Evolutionary conservation across 2,797 vertebrate genomes (phyloP), one percentile per base, ranked within the genome.

Genomic region (Chiropotes sagulatus): DNA sequence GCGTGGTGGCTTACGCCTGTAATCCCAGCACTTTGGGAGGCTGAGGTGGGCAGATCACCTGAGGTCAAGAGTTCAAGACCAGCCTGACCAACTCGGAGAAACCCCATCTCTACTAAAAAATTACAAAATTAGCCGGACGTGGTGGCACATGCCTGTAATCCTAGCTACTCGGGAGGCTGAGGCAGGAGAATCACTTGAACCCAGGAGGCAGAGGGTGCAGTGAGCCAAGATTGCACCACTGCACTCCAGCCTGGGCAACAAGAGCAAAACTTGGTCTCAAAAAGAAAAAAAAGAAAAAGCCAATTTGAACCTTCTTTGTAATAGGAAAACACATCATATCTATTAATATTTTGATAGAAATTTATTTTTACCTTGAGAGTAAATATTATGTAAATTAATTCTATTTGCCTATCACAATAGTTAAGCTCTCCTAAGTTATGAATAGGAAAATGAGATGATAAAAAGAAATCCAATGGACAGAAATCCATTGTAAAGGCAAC

Each of bases 371-470:
- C 33, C 46, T 54, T 88, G 20, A 58, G 12, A 93, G 72, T 88
- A 96, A 95, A 78, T 12, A 50, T 50, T 72, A 93, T 26, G 61
- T 73, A 72, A 87, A 33, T 88, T 48, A 87, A 67, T 33, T 89
- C 13, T 46, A 97, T 75, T 78, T 93, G 54, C 36, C 78, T 46
- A 83, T 44, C 46, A 95, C 97, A 88, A 84, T 41, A 83, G 73
- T 93, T 41, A 92, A 94, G 7, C 67, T 72, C 33, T 78, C 52
- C 24, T 78, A 92, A 33, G 72, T 78, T 93, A 76, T 44, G 28
- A 90, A 26, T 1, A 93, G 44, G 13, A 89, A 97, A 94, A 80
- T 41, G 4, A 84, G 44, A 41, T 33, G 7, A 84, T 41, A 92
- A 78, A 82, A 82, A 26, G 44, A 94, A 95, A 90, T 48, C 58